These are phyloP conservation scores for Myotis myotis DNA, from an alignment of 2,797 vertebrate species.

Conservation along the genomic window DNA sequence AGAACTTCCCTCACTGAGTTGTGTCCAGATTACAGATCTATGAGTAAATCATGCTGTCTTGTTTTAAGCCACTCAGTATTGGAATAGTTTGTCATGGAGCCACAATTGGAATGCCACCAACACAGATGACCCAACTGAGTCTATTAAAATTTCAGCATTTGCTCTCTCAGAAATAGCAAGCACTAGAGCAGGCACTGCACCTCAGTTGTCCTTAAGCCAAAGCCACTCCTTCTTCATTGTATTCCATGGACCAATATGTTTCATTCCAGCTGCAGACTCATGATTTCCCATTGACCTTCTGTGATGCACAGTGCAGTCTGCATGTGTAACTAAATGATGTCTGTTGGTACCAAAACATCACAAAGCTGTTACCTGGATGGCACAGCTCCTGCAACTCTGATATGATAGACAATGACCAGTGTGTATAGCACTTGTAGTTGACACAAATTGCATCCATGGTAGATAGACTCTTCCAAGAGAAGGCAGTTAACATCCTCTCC, in stretches of 20 bases:
- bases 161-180: neutral
- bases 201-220: neutral
- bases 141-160: neutral
- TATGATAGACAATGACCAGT: neutral
- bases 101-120: neutral
- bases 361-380: neutral
- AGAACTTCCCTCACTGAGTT: neutral
- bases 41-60: neutral
- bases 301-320: neutral
- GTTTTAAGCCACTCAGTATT: neutral
- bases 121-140: neutral
- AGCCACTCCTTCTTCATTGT: neutral
- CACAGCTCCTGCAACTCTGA: neutral
- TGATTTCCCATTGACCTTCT: neutral
- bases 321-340: neutral
- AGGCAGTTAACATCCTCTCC: neutral
- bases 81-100: neutral
- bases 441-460: neutral
- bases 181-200: neutral
- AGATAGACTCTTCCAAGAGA: neutral
- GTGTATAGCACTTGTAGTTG: neutral
- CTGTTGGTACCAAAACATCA: neutral
- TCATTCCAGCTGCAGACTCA: neutral
- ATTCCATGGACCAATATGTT: rapidly evolving
- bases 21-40: neutral